These are phyloP conservation scores for Hyperoodon ampullatus DNA, from an alignment of 2,113 vertebrate species.

Conservation along the genomic window DNA sequence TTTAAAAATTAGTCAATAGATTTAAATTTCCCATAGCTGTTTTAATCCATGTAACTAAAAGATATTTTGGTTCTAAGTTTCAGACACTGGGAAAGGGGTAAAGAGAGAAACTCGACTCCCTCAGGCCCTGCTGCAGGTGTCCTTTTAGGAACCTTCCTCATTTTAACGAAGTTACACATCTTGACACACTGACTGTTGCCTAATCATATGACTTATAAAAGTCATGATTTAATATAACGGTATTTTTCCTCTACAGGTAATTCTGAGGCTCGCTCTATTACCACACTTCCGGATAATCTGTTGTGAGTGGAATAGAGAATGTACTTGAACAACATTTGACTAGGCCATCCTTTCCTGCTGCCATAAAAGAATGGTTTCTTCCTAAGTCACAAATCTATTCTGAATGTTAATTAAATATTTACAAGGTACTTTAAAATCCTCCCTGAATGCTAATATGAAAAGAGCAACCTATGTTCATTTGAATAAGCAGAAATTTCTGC, in stretches of 20 bases:
- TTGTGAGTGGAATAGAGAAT: neutral
- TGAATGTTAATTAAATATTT: slow-evolving; percentile 65
- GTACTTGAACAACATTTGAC: neutral
- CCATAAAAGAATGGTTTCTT: slow-evolving; percentile 1
- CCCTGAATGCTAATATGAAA: slow-evolving; percentile 57
- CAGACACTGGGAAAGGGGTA: neutral
- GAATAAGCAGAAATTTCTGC: slow-evolving; percentile 19
- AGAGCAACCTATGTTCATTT: slow-evolving; percentile 24
- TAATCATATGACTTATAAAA: neutral
- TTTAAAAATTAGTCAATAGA: neutral
- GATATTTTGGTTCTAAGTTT: neutral
- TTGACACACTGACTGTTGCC: neutral
- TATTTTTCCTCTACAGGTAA: neutral
- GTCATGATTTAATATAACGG: neutral
- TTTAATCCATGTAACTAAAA: neutral
- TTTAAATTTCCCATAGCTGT: neutral
- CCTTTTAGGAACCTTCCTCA: neutral
- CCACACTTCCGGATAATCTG: neutral
- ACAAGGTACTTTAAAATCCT: slow-evolving; percentile 50
- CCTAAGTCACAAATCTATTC: slow-evolving; percentile 32
- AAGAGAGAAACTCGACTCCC: neutral
- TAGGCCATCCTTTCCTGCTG: neutral
- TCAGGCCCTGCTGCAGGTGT: neutral
- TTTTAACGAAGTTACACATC: neutral
- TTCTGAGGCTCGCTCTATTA: neutral